These are phyloP conservation scores for Thrips palmi DNA, from an alignment of 1,140 invertebrate genomes.

Conservation along the genomic window DNA sequence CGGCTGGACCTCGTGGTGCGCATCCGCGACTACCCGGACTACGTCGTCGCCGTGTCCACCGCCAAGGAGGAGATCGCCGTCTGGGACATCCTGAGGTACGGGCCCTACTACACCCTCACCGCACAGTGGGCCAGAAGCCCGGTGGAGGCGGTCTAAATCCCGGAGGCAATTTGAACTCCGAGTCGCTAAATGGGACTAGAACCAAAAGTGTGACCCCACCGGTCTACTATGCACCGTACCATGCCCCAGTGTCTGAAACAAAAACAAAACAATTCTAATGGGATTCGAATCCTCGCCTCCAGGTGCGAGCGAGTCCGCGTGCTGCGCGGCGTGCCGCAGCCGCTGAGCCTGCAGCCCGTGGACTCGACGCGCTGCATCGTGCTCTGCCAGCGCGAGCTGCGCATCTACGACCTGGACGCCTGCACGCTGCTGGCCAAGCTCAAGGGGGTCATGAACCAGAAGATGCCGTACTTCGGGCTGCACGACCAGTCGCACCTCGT, in stretches of 20 bases:
- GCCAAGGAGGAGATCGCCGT: conserved; percentile 56
- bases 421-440: conserved; percentile 50
- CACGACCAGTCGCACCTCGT: conserved; percentile 62
- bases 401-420: conserved; percentile 57
- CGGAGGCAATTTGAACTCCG: too few relatives aligned
- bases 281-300: conserved; percentile 7
- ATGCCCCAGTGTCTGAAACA: too few relatives aligned
- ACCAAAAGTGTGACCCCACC: too few relatives aligned
- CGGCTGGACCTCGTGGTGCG: conserved; percentile 35
- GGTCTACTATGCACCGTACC: too few relatives aligned
- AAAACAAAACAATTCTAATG: too few relatives aligned
- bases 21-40: conserved; percentile 35
- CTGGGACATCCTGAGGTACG: conserved; percentile 49
- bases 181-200: too few relatives aligned
- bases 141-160: too few relatives aligned
- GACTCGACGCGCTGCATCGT: conserved; percentile 56
- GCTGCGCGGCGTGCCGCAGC: conserved; percentile 45
- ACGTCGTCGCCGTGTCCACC: conserved; percentile 51
- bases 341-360: conserved; percentile 46
- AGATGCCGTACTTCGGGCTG: conserved; percentile 74
- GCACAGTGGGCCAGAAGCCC: too few relatives aligned
- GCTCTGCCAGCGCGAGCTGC: conserved; percentile 58
- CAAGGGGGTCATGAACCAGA: conserved; percentile 80
- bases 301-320: conserved; percentile 41
- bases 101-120: too few relatives aligned